Conservation (phyloP, 2,888 invertebrate species). For the Tribolium freemani region DNA sequence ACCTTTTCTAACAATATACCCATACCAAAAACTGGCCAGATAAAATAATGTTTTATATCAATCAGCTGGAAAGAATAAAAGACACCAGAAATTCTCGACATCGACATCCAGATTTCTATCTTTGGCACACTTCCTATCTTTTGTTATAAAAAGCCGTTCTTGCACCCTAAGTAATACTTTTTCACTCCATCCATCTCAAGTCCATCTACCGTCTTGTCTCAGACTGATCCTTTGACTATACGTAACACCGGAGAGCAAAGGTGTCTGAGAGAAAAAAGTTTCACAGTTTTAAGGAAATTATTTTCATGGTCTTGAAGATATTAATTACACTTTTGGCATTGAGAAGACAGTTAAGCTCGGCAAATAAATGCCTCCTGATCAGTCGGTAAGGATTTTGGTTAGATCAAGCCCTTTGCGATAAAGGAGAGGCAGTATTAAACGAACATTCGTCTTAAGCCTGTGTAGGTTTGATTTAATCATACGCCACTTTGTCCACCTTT, state of each 20-base stretch:
- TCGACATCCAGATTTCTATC: no score
- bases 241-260: constrained; percentile 5
- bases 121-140: background rate
- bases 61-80: no score
- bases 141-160: background rate
- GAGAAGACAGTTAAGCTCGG: background rate
- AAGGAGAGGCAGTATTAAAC: constrained; percentile 23
- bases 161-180: constrained; percentile 3
- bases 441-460: constrained; percentile 22
- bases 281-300: no score
- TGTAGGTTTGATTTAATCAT: constrained; percentile 34
- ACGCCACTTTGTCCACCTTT: constrained; percentile 34
- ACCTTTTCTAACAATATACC: no score
- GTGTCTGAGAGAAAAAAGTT: background rate
- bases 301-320: no score
- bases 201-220: background rate
- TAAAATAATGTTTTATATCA: no score
- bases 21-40: no score
- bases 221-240: background rate
- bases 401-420: background rate
- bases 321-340: background rate
- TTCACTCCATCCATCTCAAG: constrained; percentile 3
- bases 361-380: constrained; percentile 22
- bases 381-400: constrained; percentile 7
- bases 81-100: no score